phyloP scores from a whole-genome alignment of 92 coral and sea anemone species.

The Montipora capitata region DNA sequence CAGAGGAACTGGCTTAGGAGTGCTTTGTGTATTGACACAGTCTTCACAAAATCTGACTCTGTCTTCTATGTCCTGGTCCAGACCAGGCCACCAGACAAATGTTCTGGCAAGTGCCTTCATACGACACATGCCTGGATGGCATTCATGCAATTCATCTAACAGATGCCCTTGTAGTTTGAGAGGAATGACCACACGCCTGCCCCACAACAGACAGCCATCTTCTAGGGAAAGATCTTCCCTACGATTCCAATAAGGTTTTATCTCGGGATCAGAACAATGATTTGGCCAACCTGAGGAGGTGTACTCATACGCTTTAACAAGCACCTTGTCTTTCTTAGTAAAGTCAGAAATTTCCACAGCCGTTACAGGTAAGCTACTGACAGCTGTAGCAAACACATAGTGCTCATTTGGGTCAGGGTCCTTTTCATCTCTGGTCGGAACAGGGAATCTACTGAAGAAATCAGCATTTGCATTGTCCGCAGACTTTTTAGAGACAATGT shows the following conservation, averaged over 20 bases:
- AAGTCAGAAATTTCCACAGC: slow-evolving; percentile 20
- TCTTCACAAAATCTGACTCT: slow-evolving; percentile 35
- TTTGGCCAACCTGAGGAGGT: slow-evolving; percentile 49
- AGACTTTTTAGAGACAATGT: not conserved
- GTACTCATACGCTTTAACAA: slow-evolving; percentile 30
- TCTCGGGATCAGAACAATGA: slow-evolving; percentile 45
- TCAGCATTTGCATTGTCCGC: slow-evolving; percentile 50
- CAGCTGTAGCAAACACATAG: no score
- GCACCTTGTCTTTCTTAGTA: slow-evolving; percentile 35
- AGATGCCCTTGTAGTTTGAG: slow-evolving; percentile 21
- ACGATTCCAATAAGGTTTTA: slow-evolving; percentile 51
- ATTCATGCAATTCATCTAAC: slow-evolving; percentile 53
- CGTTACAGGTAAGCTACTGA: no score
- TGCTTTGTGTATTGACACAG: slow-evolving; percentile 30
- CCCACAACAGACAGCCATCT: not conserved
- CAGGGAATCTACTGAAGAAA: slow-evolving; percentile 48
- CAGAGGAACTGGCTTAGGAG: slow-evolving; percentile 20
- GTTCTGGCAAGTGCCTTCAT: slow-evolving; percentile 63
- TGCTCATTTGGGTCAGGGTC: slow-evolving; percentile 49
- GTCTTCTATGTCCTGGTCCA: slow-evolving; percentile 62
- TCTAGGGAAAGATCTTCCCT: slow-evolving; percentile 17
- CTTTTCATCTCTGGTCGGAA: not conserved
- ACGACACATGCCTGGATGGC: slow-evolving; percentile 45
- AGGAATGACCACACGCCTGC: slow-evolving; percentile 42
- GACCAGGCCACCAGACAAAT: slow-evolving; percentile 56